phyloP scores from a whole-genome alignment of 2,113 vertebrate species.

The Gobius niger region DNA sequence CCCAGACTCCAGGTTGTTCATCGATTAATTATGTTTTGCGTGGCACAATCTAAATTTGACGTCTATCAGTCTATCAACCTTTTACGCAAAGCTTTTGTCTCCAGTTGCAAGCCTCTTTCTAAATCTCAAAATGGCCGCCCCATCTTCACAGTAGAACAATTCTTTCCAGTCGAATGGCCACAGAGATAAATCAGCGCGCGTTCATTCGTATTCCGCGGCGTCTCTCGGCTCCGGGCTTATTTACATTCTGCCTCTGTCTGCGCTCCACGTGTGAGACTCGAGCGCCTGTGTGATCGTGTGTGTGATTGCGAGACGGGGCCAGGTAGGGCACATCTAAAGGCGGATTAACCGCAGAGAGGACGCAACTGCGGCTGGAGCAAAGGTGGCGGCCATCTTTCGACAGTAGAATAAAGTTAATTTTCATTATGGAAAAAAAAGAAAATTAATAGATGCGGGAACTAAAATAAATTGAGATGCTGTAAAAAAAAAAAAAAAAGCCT shows the following conservation, averaged over 20 bases:
- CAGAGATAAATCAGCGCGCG: slow-evolving; percentile 26
- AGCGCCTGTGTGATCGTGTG: slow-evolving; percentile 27
- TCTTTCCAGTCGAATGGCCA: slow-evolving; percentile 40
- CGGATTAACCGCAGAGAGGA: too few species aligned
- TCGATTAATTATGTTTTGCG: too few species aligned
- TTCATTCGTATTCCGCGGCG: slow-evolving; percentile 15
- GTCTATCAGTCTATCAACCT: slow-evolving; percentile 17
- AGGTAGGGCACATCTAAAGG: slow-evolving; percentile 19
- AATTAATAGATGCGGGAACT: too few species aligned
- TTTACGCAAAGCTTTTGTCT: slow-evolving; percentile 35
- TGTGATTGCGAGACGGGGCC: slow-evolving; percentile 2
- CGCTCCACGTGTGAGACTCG: slow-evolving; percentile 15
- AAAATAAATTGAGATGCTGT: too few species aligned
- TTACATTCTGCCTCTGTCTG: slow-evolving; percentile 24
- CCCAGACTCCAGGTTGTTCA: too few species aligned
- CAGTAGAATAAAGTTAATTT: too few species aligned
- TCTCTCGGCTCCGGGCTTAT: slow-evolving; percentile 22
- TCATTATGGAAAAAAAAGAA: too few species aligned
- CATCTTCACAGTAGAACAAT: slow-evolving; percentile 14
- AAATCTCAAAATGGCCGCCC: slow-evolving; percentile 26
- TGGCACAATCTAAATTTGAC: slow-evolving; percentile 41
- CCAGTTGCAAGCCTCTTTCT: slow-evolving; percentile 28
- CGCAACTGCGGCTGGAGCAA: too few species aligned
- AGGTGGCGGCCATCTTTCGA: too few species aligned
- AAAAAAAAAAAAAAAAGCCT: too few species aligned